Evolutionary conservation across 1,140 invertebrate genomes (phyloP).

Genomic region (Hesperophylax magnus): DNA sequence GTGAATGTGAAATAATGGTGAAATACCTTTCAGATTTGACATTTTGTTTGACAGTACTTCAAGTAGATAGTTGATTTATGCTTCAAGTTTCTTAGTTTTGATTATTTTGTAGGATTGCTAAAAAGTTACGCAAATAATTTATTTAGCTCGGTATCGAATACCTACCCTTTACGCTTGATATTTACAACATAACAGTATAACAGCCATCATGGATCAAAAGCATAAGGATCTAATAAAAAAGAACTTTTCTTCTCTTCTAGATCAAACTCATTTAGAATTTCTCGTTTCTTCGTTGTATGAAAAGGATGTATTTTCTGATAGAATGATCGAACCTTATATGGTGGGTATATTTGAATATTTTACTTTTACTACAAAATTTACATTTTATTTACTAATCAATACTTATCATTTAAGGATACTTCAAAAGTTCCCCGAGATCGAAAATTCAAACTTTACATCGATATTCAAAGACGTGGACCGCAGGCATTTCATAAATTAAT

Average conservation of each 20-base stretch:
- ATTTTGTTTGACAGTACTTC: too few species aligned
- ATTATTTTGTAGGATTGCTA: too few species aligned
- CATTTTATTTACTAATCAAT: neutral
- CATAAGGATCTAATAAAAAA: constrained; percentile 63
- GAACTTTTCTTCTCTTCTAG: constrained; percentile 64
- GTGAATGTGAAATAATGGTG: too few species aligned
- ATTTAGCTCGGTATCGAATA: too few species aligned
- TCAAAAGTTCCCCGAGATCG: constrained; percentile 59
- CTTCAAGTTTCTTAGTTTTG: too few species aligned
- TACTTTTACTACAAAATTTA: neutral
- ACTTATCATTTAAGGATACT: constrained; percentile 3
- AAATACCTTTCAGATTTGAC: too few species aligned
- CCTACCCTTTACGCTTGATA: too few species aligned
- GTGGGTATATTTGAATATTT: constrained; percentile 57
- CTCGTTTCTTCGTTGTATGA: constrained; percentile 64
- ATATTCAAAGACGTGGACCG: constrained; percentile 64
- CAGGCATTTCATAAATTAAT: constrained; percentile 64
- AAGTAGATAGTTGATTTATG: too few species aligned
- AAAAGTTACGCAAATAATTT: too few species aligned
- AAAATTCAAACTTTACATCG: constrained; percentile 62
- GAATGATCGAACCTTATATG: constrained; percentile 66
- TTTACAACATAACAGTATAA: too few species aligned
- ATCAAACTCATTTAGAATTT: constrained; percentile 64
- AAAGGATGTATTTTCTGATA: constrained; percentile 66
- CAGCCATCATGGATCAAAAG: constrained; percentile 61